These are phyloP conservation scores for Caenorhabditis virilis DNA, from an alignment of 2,888 invertebrate genomes.

Conservation along the genomic window DNA sequence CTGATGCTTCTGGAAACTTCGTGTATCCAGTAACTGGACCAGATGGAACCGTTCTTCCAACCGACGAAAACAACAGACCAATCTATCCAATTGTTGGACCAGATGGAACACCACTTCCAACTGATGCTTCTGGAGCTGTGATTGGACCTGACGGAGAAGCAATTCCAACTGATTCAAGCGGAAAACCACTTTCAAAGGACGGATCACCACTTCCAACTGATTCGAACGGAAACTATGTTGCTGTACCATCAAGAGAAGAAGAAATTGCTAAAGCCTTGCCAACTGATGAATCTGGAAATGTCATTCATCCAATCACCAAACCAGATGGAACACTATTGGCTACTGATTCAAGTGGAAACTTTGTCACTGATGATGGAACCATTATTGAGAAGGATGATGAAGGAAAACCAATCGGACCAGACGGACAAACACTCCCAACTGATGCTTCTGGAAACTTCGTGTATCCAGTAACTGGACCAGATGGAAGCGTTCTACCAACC, in stretches of 20 bases:
- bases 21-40: slow-evolving; percentile 28
- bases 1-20: slow-evolving; percentile 24
- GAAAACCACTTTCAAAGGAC: slow-evolving; percentile 14
- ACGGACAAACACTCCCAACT: slow-evolving; percentile 18
- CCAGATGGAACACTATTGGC: slow-evolving; percentile 23
- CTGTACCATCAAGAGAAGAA: slow-evolving; percentile 7
- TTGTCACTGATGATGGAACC: slow-evolving; percentile 11
- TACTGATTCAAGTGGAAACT: slow-evolving; percentile 16
- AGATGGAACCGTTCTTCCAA: slow-evolving; percentile 15
- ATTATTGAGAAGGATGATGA: slow-evolving; percentile 29
- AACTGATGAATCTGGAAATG: slow-evolving; percentile 34
- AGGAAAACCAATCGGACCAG: slow-evolving; percentile 21
- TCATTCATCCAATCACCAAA: slow-evolving; percentile 30
- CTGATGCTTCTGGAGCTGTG: slow-evolving; percentile 37
- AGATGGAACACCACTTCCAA: slow-evolving; percentile 38
- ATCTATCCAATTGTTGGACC: slow-evolving; percentile 22
- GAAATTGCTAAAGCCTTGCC: slow-evolving; percentile 36
- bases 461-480: slow-evolving; percentile 3
- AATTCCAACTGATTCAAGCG: slow-evolving; percentile 41
- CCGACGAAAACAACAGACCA: slow-evolving; percentile 9
- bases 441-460: slow-evolving; percentile 13
- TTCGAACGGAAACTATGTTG: slow-evolving; percentile 23
- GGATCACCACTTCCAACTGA: slow-evolving; percentile 35
- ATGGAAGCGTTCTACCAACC: slow-evolving; percentile 17
- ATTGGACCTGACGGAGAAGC: slow-evolving; percentile 42